These are phyloP conservation scores for Sebastes iracundus DNA, from an alignment of 2,797 vertebrate genomes.

Conservation along the genomic window DNA sequence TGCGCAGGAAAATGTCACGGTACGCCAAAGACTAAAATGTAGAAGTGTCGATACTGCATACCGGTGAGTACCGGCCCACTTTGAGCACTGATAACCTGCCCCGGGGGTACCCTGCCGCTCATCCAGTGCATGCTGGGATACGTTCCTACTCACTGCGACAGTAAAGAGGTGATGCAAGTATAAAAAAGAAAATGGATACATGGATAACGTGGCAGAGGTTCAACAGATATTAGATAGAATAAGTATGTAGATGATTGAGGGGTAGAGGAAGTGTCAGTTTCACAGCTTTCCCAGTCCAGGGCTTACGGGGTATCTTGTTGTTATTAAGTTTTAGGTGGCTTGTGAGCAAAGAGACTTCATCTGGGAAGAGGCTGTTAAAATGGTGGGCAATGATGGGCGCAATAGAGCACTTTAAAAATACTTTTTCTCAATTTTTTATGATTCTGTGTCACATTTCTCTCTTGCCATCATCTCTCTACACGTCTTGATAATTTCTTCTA, in stretches of 20 bases:
- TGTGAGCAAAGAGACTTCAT: background rate
- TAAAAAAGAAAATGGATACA: background rate
- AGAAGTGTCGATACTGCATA: too few species aligned
- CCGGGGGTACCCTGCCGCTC: background rate
- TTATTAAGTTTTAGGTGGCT: background rate
- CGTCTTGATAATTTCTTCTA: slow-evolving; percentile 5
- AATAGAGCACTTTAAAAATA: slow-evolving; percentile 3
- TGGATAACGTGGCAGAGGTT: background rate
- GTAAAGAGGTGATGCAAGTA: background rate
- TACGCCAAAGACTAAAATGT: too few species aligned
- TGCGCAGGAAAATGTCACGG: too few species aligned
- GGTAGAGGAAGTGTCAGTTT: background rate
- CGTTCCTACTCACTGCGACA: background rate
- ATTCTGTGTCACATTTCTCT: background rate
- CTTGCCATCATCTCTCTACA: background rate
- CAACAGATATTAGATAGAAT: background rate
- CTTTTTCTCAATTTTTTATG: background rate
- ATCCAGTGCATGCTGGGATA: background rate
- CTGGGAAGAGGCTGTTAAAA: background rate
- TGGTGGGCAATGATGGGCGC: background rate
- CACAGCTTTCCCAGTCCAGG: background rate
- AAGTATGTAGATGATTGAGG: background rate
- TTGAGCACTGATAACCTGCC: background rate
- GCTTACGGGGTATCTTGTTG: background rate
- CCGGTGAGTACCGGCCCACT: too few species aligned